A percentile compares a stretch with the other conserved stretches of the same genome.
phyloP scores from a whole-genome alignment of 2,797 vertebrate species.

The Sebastiscus albofasciatus region DNA sequence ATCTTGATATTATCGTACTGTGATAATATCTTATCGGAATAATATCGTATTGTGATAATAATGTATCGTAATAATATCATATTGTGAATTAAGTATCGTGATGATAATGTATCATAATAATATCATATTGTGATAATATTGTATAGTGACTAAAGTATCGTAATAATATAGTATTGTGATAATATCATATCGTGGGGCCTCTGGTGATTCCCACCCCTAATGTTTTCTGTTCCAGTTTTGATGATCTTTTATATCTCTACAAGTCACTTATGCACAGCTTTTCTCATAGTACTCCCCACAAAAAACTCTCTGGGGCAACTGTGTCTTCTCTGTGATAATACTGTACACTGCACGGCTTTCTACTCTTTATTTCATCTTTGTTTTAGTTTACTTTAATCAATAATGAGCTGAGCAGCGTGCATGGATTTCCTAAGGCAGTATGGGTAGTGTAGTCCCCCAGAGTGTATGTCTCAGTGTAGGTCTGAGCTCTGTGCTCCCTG shows the following conservation, averaged over 20 bases:
- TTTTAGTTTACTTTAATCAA: conserved; percentile 16
- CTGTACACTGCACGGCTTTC: background rate
- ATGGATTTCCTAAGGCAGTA: conserved; percentile 41
- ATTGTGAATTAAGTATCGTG: too few relatives aligned
- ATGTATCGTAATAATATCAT: too few relatives aligned
- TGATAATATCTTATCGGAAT: too few relatives aligned
- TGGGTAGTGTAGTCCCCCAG: conserved; percentile 69
- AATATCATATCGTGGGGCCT: background rate
- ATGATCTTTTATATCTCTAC: background rate
- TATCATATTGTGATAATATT: too few relatives aligned
- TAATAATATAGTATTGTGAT: too few relatives aligned
- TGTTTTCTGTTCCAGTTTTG: background rate
- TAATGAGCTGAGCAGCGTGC: conserved; percentile 1
- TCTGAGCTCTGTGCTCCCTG: conserved; percentile 59
- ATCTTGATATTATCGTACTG: too few relatives aligned
- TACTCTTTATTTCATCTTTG: conserved; percentile 1
- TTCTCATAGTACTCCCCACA: background rate
- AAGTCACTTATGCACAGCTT: background rate
- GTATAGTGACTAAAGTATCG: too few relatives aligned
- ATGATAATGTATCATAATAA: too few relatives aligned
- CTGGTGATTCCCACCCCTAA: background rate
- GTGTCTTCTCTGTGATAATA: background rate
- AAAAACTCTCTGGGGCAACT: background rate
- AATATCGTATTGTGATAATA: too few relatives aligned
- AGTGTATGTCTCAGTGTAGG: conserved; percentile 54